Evolutionary conservation across 2,888 invertebrate species (phyloP).

Genomic region (Philereme transversata): DNA sequence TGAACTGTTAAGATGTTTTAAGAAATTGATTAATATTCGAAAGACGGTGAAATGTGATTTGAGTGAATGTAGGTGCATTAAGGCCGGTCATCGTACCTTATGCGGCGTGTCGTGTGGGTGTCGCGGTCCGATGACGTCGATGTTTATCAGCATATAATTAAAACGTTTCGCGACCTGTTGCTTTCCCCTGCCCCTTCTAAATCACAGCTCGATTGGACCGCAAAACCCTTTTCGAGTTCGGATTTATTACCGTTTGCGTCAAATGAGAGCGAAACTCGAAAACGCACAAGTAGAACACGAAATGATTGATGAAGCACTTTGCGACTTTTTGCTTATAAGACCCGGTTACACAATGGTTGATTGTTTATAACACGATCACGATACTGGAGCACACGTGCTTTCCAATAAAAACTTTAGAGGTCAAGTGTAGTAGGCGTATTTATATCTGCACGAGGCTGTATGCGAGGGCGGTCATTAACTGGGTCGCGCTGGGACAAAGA

Average conservation of each 20-base stretch:
- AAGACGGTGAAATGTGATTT: neutral
- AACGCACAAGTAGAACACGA: conserved; percentile 26
- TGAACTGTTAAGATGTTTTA: neutral
- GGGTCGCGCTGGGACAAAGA: conserved; percentile 81
- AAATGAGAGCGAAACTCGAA: conserved; percentile 39
- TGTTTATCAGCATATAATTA: conserved; percentile 79
- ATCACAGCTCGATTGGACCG: conserved; percentile 53
- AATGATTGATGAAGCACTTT: conserved; percentile 30
- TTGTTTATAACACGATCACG: conserved; percentile 74
- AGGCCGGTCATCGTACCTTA: conserved; percentile 75
- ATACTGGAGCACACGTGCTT: conserved; percentile 71
- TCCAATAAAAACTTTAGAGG: conserved; percentile 84
- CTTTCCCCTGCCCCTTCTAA: conserved; percentile 59
- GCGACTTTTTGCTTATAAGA: conserved; percentile 10
- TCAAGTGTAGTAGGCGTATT: conserved; percentile 84
- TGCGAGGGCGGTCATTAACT: conserved; percentile 82
- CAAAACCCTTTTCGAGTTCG: conserved; percentile 50
- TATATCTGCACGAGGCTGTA: conserved; percentile 80
- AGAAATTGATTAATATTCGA: neutral
- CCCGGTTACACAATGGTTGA: conserved; percentile 38
- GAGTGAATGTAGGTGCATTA: conserved; percentile 47
- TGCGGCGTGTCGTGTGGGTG: conserved; percentile 56
- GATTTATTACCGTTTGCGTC: conserved; percentile 52
- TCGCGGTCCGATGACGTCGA: conserved; percentile 77
- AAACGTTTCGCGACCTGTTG: conserved; percentile 82